These are phyloP conservation scores for Bovichtus diacanthus DNA, from an alignment of 2,797 vertebrate genomes.

Conservation along the genomic window DNA sequence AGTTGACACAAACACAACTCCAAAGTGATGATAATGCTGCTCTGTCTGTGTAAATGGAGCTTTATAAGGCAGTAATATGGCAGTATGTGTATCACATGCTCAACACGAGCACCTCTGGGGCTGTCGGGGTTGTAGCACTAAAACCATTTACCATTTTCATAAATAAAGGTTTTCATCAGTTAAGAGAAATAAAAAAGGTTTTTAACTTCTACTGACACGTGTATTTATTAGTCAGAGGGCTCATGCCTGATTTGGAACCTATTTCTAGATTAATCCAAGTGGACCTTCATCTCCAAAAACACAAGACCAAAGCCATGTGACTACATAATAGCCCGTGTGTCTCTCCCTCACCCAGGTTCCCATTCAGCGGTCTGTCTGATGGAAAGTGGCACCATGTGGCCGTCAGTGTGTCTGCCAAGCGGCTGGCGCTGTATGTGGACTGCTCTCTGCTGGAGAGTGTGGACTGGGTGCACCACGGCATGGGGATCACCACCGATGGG, in stretches of 20 bases:
- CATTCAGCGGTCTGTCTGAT: slow-evolving; percentile 84
- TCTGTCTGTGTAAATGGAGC: too few relatives aligned
- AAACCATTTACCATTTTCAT: too few relatives aligned
- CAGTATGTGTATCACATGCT: too few relatives aligned
- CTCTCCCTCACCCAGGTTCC: slow-evolving; percentile 85
- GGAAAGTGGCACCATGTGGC: slow-evolving; percentile 89
- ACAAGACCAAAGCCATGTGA: neutral
- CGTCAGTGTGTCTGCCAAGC: slow-evolving; percentile 84
- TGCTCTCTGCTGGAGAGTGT: slow-evolving; percentile 89
- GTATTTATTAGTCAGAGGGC: neutral
- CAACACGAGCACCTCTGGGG: too few relatives aligned
- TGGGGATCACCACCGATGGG: slow-evolving; percentile 85
- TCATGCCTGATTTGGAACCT: neutral
- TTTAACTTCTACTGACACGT: neutral
- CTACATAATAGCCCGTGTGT: slow-evolving; percentile 15
- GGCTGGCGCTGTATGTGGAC: slow-evolving; percentile 88
- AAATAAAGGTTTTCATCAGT: too few relatives aligned
- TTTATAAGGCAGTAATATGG: too few relatives aligned
- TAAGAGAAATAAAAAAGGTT: too few relatives aligned
- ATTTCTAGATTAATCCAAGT: neutral
- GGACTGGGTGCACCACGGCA: slow-evolving; percentile 86
- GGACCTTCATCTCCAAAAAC: neutral
- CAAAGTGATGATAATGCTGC: too few relatives aligned
- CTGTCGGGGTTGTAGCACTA: too few relatives aligned
- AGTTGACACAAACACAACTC: too few relatives aligned